These are phyloP conservation scores for Pandemis heparana DNA, from an alignment of 2,888 invertebrate genomes.

Conservation along the genomic window DNA sequence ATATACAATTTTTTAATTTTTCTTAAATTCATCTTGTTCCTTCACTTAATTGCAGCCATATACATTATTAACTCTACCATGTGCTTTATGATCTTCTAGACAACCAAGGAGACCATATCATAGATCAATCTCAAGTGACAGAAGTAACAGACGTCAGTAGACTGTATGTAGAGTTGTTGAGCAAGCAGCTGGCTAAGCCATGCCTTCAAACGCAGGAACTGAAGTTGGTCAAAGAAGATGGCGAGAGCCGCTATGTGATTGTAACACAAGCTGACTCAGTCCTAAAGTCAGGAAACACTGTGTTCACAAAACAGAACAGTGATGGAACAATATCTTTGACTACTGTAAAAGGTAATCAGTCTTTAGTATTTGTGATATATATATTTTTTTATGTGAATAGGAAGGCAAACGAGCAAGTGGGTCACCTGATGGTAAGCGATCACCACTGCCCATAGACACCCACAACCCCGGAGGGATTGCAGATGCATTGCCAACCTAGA, in stretches of 20 bases:
- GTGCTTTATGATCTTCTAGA: conserved; percentile 24
- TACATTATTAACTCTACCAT: not conserved
- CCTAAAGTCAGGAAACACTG: conserved; percentile 54
- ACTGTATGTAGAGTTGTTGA: conserved; percentile 69
- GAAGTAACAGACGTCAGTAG: conserved; percentile 56
- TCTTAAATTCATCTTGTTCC: not conserved
- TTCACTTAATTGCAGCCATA: not conserved
- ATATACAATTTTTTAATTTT: not conserved
- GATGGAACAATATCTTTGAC: conserved; percentile 78
- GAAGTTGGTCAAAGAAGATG: conserved; percentile 66
- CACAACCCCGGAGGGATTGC: too few species aligned
- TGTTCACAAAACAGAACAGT: conserved; percentile 75
- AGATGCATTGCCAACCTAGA: too few species aligned
- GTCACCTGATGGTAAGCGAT: too few species aligned
- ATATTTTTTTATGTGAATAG: too few species aligned
- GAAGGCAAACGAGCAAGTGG: too few species aligned
- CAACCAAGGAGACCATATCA: conserved; percentile 32
- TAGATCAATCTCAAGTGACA: conserved; percentile 40
- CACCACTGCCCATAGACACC: too few species aligned
- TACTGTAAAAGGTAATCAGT: conserved; percentile 64
- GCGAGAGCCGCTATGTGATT: conserved; percentile 67
- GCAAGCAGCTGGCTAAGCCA: conserved; percentile 61
- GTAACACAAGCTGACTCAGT: conserved; percentile 59
- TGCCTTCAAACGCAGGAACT: conserved; percentile 64
- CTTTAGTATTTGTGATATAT: not conserved